Conservation (phyloP, 2,113 vertebrate species). For the Ia io region DNA sequence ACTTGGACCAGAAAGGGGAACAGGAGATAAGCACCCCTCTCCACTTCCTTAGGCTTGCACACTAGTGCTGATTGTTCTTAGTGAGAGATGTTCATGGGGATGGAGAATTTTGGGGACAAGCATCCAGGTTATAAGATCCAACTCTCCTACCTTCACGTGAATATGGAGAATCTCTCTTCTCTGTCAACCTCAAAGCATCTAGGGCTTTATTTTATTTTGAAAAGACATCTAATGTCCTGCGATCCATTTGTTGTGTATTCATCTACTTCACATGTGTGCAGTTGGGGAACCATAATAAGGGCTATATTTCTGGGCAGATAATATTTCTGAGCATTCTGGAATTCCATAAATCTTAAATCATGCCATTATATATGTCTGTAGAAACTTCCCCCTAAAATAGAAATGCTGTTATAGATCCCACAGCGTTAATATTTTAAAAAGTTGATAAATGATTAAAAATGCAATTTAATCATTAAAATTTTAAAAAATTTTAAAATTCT, state of each 20-base stretch:
- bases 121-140: neutral
- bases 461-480: constrained; percentile 61
- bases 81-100: neutral
- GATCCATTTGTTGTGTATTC: neutral
- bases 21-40: neutral
- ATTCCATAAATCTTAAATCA: constrained; percentile 78
- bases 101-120: neutral
- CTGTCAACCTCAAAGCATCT: neutral
- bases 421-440: constrained; percentile 70
- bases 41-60: neutral
- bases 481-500: neutral
- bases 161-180: neutral
- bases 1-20: neutral
- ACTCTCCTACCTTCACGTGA: neutral
- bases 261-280: neutral
- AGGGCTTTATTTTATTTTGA: neutral
- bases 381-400: constrained; percentile 68
- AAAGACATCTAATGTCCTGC: neutral
- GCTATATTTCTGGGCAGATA: constrained; percentile 63
- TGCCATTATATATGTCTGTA: constrained; percentile 49
- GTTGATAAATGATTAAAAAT: constrained; percentile 63
- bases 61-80: neutral
- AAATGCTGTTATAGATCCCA: constrained; percentile 69
- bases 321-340: constrained; percentile 71
- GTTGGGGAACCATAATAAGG: neutral